phyloP scores from a whole-genome alignment of 2,797 vertebrate genomes.

The Triplophysa bombifrons region DNA sequence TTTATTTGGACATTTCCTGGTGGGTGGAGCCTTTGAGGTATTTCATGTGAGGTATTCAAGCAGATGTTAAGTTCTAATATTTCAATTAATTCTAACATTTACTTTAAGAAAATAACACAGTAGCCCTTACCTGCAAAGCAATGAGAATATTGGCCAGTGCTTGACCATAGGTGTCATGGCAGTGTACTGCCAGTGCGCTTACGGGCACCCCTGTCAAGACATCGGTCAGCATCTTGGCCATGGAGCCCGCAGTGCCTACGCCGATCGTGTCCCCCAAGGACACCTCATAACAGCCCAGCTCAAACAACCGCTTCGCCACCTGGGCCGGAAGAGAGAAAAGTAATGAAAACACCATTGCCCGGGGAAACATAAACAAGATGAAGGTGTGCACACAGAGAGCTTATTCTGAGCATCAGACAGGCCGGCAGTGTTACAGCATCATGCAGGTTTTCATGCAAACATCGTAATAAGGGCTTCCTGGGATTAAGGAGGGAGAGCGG shows the following conservation, averaged over 20 bases:
- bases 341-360: constrained; percentile 49
- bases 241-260: constrained; percentile 89
- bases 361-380: constrained; percentile 58
- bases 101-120: constrained; percentile 19
- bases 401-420: constrained; percentile 50
- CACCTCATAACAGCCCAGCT: constrained; percentile 93
- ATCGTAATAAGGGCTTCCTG: constrained; percentile 52
- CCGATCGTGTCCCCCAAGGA: constrained; percentile 93
- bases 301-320: constrained; percentile 89
- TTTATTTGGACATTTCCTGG: not conserved
- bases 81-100: too few relatives aligned
- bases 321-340: constrained; percentile 62
- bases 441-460: constrained; percentile 50
- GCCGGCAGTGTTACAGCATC: constrained; percentile 21
- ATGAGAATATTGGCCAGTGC: constrained; percentile 92
- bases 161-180: constrained; percentile 95
- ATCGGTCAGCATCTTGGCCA: constrained; percentile 86
- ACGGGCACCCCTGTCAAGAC: constrained; percentile 89
- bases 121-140: constrained; percentile 87
- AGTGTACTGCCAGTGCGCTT: constrained; percentile 87
- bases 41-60: not conserved
- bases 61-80: not conserved
- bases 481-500: not conserved
- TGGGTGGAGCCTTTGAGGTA: not conserved
- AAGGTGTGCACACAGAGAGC: constrained; percentile 50